Evolutionary conservation across 2,888 invertebrate species (phyloP).

Genomic region (Drosophila merina): DNA sequence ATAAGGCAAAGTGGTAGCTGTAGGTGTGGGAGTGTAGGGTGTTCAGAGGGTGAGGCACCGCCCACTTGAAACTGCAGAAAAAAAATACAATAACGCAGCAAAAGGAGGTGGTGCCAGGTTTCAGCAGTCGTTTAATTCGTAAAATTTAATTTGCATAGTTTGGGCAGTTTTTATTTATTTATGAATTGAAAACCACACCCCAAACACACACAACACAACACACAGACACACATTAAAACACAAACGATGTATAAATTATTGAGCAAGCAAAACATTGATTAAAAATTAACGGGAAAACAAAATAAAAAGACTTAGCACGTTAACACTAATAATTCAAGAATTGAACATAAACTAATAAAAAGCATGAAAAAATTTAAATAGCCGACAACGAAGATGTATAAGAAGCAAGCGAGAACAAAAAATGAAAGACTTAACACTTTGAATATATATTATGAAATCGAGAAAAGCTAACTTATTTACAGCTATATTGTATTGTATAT

Average conservation of each 20-base stretch:
- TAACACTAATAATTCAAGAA: constrained; percentile 67
- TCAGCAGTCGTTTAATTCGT: constrained; percentile 43
- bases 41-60: not conserved
- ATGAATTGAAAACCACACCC: constrained; percentile 33
- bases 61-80: constrained; percentile 16
- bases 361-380: constrained; percentile 38
- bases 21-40: constrained; percentile 9
- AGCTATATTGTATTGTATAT: constrained; percentile 59
- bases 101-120: constrained; percentile 34
- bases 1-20: not conserved
- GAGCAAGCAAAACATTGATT: constrained; percentile 42
- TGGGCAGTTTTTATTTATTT: constrained; percentile 41
- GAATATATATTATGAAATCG: constrained; percentile 58
- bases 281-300: constrained; percentile 61
- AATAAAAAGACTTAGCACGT: constrained; percentile 75
- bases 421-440: constrained; percentile 78
- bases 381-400: constrained; percentile 41
- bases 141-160: constrained; percentile 63
- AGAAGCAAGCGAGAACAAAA: constrained; percentile 65
- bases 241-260: constrained; percentile 47
- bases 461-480: constrained; percentile 64
- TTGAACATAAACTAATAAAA: constrained; percentile 44
- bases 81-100: not conserved
- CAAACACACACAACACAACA: constrained; percentile 3
- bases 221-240: constrained; percentile 7